A percentile compares a stretch with the other conserved stretches of the same genome.
Conservation (phyloP, 2,113 vertebrate genomes). For the Lepus europaeus region DNA sequence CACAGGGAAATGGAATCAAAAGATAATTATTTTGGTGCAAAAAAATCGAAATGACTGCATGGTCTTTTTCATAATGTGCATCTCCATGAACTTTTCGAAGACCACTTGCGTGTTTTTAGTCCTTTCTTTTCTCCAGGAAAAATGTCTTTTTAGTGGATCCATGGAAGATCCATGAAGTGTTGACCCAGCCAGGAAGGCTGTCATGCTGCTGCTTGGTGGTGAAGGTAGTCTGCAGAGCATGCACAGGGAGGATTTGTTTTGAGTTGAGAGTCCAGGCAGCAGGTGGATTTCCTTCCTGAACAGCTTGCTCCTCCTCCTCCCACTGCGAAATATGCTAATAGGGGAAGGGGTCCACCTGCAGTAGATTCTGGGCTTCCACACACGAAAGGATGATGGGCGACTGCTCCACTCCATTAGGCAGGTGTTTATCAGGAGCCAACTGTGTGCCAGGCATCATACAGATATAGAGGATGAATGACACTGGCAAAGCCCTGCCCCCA, state of each 20-base stretch:
- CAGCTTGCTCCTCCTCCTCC: neutral
- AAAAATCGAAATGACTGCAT: too few species aligned
- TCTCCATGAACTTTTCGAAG: too few species aligned
- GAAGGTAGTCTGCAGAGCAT: neutral
- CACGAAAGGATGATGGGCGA: neutral
- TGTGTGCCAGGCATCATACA: neutral
- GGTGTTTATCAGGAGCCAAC: neutral
- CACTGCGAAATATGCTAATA: neutral
- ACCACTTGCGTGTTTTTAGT: neutral
- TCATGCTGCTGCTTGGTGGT: neutral
- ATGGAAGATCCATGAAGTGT: neutral
- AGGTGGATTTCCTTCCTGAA: neutral
- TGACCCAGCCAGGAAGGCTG: neutral
- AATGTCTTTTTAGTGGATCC: neutral
- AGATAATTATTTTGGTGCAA: too few species aligned
- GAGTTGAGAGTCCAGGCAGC: neutral
- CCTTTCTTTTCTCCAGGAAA: neutral
- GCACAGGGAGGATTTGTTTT: neutral
- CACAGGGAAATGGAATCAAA: too few species aligned
- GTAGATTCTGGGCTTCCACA: neutral
- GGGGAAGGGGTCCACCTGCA: neutral
- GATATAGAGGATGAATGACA: neutral
- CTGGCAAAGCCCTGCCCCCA: neutral
- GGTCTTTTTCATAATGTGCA: too few species aligned
- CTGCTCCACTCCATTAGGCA: neutral